Percentiles rank a stretch among this genome's conserved stretches.
These are phyloP conservation scores for Lordiphosa andalusiaca DNA, from an alignment of 2,888 invertebrate genomes.

Conservation along the genomic window DNA sequence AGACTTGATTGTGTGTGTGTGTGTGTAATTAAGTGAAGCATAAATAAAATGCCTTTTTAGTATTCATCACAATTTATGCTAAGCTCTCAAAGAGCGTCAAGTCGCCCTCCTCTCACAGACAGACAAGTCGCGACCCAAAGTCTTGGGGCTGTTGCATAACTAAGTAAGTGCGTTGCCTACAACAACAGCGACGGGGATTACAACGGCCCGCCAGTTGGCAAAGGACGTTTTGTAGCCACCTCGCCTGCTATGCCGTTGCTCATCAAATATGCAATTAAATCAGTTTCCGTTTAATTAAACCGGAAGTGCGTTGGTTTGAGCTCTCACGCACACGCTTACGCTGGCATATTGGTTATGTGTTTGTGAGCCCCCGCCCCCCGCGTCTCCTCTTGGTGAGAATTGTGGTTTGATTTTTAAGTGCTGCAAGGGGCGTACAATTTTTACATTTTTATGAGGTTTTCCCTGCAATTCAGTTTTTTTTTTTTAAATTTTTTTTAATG, in stretches of 20 bases:
- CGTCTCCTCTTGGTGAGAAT: constrained; percentile 28
- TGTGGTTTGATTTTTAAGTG: constrained; percentile 69
- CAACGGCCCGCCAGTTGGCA: constrained; percentile 17
- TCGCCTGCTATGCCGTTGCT: constrained; percentile 58
- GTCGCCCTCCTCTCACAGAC: constrained; percentile 41
- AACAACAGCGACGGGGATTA: constrained; percentile 33
- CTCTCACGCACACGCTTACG: constrained; percentile 36
- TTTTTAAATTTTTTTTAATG: constrained; percentile 23
- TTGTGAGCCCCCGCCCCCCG: constrained; percentile 25
- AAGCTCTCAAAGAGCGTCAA: constrained; percentile 69
- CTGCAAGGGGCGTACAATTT: constrained; percentile 46
- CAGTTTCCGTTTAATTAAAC: constrained; percentile 79
- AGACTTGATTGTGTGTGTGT: constrained; percentile 12
- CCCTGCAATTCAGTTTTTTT: constrained; percentile 31
- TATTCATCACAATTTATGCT: constrained; percentile 78
- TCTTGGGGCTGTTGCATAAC: constrained; percentile 51
- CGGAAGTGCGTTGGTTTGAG: constrained; percentile 73
- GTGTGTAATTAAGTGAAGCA: constrained; percentile 67
- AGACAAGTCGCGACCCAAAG: constrained; percentile 23
- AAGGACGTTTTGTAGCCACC: neutral
- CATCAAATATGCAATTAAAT: constrained; percentile 80
- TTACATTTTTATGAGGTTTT: constrained; percentile 66
- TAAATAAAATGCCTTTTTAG: constrained; percentile 77
- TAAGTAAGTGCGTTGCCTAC: constrained; percentile 32
- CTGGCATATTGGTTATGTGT: constrained; percentile 41